These are phyloP conservation scores for Pantelozetes paolii DNA, from an alignment of 2,888 invertebrate genomes.

Conservation along the genomic window DNA sequence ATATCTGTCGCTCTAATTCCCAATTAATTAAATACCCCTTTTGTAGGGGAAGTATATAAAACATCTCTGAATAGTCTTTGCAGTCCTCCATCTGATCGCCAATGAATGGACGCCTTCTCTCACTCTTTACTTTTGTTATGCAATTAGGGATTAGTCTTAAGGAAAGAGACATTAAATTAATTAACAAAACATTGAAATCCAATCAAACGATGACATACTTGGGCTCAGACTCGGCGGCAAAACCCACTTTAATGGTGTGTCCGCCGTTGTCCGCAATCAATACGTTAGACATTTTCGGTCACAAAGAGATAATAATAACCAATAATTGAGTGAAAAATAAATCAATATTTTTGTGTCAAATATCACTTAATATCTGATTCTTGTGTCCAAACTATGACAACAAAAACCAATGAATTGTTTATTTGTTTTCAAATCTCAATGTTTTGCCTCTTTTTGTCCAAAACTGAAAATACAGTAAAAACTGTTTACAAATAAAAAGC, in stretches of 20 bases:
- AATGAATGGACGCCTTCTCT: slow-evolving; percentile 84
- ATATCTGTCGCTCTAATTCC: slow-evolving; percentile 90
- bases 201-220: slow-evolving; percentile 56
- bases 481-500: neutral
- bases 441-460: neutral
- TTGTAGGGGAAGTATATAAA: slow-evolving; percentile 87
- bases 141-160: slow-evolving; percentile 76
- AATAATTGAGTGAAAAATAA: no score
- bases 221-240: slow-evolving; percentile 64
- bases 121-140: slow-evolving; percentile 96
- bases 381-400: no score
- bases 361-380: no score
- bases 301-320: neutral
- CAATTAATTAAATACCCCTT: slow-evolving; percentile 92
- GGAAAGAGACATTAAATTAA: neutral
- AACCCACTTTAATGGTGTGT: slow-evolving; percentile 78
- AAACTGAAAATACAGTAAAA: neutral
- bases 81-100: slow-evolving; percentile 94
- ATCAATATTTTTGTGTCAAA: no score
- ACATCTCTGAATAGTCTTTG: slow-evolving; percentile 88
- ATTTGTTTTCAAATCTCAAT: neutral
- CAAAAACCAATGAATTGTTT: neutral
- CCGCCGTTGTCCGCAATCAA: slow-evolving; percentile 81
- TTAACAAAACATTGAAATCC: slow-evolving; percentile 18
- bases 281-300: slow-evolving; percentile 8